These are phyloP conservation scores for Coilia nasus DNA, from an alignment of 2,797 vertebrate species.

Conservation along the genomic window DNA sequence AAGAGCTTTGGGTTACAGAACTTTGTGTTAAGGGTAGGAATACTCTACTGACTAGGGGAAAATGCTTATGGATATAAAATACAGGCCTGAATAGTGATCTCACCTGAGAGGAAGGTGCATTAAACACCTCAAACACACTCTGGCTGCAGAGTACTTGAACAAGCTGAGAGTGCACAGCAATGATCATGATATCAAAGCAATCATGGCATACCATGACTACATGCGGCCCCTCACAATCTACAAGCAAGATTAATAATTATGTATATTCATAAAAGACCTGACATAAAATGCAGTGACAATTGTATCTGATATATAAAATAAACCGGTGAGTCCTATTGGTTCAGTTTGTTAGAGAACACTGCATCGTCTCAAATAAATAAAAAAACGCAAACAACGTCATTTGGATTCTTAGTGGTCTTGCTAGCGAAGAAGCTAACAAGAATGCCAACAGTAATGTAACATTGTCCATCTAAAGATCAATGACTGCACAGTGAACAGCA, in stretches of 20 bases:
- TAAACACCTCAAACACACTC: background rate
- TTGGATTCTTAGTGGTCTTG: background rate
- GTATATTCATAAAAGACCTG: background rate
- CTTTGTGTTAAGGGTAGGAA: background rate
- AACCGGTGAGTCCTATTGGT: background rate
- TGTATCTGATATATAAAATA: background rate
- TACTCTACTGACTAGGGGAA: background rate
- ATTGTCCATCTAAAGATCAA: background rate
- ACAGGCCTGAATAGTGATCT: background rate
- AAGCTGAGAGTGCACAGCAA: background rate
- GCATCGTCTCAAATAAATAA: background rate
- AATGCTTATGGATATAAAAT: background rate
- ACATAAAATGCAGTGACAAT: background rate
- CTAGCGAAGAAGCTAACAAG: background rate
- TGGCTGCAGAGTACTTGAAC: background rate
- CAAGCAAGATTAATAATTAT: background rate
- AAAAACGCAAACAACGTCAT: conserved; percentile 6
- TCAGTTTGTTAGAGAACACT: background rate
- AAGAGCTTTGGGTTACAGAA: background rate
- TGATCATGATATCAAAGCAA: background rate
- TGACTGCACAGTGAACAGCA: background rate
- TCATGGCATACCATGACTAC: background rate
- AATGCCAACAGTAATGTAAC: background rate
- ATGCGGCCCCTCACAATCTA: background rate
- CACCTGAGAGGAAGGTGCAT: background rate